A percentile compares a stretch with the other conserved stretches of the same genome.
These are phyloP conservation scores for Mungos mungo DNA, from an alignment of 2,113 vertebrate genomes.

Conservation along the genomic window DNA sequence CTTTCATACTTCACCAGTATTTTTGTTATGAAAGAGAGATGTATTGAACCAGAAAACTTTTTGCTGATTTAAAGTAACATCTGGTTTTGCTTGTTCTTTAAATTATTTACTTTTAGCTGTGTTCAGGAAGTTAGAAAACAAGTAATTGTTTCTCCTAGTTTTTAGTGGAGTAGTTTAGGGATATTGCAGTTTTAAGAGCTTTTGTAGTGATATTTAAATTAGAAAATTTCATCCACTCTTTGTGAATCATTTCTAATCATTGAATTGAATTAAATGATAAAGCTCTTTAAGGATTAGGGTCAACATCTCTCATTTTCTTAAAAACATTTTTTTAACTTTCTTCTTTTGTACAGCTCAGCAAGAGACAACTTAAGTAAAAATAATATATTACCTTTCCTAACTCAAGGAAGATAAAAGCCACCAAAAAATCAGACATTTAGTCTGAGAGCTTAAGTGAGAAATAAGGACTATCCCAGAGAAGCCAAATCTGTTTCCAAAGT, in stretches of 20 bases:
- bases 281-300: neutral
- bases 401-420: neutral
- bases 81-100: slow-evolving; percentile 2
- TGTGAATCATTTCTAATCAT: slow-evolving; percentile 16
- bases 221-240: neutral
- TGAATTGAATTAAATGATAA: neutral
- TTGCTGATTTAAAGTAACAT: neutral
- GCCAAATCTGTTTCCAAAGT: neutral
- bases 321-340: neutral
- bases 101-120: neutral
- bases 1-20: neutral
- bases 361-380: slow-evolving; percentile 12
- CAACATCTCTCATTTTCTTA: slow-evolving; percentile 15
- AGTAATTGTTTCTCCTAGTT: slow-evolving; percentile 2
- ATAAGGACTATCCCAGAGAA: neutral
- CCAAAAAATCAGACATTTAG: slow-evolving; percentile 12
- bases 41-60: slow-evolving; percentile 17
- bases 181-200: slow-evolving; percentile 37
- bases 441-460: slow-evolving; percentile 6
- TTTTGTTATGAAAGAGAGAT: slow-evolving; percentile 23
- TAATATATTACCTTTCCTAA: neutral
- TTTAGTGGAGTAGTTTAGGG: neutral
- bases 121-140: slow-evolving; percentile 43
- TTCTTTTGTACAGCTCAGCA: neutral
- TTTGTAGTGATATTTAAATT: neutral